phyloP scores from a whole-genome alignment of 2,797 vertebrate species.

The Gambelia wislizenii region DNA sequence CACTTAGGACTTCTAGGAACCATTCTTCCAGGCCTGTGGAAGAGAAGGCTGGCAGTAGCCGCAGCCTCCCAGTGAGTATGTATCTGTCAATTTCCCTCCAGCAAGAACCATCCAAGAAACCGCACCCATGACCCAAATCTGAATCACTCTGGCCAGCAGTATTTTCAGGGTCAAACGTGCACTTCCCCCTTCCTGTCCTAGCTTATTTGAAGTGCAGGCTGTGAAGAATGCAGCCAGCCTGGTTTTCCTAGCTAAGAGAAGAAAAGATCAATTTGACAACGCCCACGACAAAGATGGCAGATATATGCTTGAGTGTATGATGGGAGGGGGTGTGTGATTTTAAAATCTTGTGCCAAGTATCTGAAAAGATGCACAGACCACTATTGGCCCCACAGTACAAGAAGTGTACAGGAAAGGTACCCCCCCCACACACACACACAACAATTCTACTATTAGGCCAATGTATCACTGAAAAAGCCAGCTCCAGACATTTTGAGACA shows the following conservation, averaged over 20 bases:
- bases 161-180: neutral
- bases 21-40: neutral
- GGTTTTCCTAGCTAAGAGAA: constrained; percentile 19
- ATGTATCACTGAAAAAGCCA: neutral
- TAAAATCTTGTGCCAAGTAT: neutral
- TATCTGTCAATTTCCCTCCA: neutral
- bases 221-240: constrained; percentile 6
- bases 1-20: neutral
- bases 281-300: neutral
- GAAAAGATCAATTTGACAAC: constrained; percentile 15
- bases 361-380: neutral
- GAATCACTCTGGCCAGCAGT: neutral
- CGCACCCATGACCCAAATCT: neutral
- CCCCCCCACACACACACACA: neutral
- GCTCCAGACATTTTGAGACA: neutral
- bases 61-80: neutral
- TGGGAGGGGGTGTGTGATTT: neutral
- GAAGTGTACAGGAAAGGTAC: neutral
- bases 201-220: neutral
- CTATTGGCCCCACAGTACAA: neutral
- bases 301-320: neutral
- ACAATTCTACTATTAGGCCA: neutral
- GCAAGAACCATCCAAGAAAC: neutral
- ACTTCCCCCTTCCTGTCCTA: neutral
- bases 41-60: neutral